A percentile compares a stretch with the other conserved stretches of the same genome.
phyloP scores from a whole-genome alignment of 2,113 vertebrate species.

The Anthoscopus minutus region DNA sequence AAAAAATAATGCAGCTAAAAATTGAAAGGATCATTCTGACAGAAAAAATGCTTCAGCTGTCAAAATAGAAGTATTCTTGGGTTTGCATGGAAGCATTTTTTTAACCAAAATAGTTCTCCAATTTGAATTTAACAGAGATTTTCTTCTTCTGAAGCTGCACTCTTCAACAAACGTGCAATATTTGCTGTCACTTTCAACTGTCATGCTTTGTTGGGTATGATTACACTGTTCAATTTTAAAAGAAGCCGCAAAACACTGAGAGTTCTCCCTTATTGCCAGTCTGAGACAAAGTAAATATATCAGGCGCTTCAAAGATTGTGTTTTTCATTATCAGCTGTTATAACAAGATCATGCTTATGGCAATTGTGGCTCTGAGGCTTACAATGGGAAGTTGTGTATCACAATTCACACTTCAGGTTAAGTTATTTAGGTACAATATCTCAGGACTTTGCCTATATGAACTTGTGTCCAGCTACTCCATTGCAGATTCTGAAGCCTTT shows the following conservation, averaged over 20 bases:
- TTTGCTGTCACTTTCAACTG: not conserved
- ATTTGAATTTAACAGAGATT: not conserved
- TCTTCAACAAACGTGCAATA: not conserved
- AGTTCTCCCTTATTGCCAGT: not conserved
- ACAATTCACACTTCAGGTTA: not conserved
- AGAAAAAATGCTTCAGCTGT: not conserved
- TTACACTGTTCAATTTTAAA: not conserved
- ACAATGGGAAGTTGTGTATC: not conserved
- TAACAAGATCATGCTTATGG: not conserved
- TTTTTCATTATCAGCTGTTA: not conserved
- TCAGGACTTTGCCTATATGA: not conserved
- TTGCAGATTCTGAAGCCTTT: not conserved
- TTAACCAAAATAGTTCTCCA: not conserved
- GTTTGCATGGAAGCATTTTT: not conserved
- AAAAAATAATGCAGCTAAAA: not conserved
- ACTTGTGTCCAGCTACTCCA: not conserved
- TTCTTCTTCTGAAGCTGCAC: not conserved
- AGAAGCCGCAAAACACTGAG: not conserved
- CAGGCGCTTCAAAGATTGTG: not conserved
- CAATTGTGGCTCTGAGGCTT: not conserved
- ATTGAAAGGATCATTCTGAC: not conserved
- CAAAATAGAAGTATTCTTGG: not conserved
- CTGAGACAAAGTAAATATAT: not conserved
- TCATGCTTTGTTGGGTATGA: not conserved
- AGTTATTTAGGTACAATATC: not conserved